A percentile compares a stretch with the other conserved stretches of the same genome.
phyloP scores from a whole-genome alignment of 2,113 vertebrate species.

The Tragelaphus imberbis region DNA sequence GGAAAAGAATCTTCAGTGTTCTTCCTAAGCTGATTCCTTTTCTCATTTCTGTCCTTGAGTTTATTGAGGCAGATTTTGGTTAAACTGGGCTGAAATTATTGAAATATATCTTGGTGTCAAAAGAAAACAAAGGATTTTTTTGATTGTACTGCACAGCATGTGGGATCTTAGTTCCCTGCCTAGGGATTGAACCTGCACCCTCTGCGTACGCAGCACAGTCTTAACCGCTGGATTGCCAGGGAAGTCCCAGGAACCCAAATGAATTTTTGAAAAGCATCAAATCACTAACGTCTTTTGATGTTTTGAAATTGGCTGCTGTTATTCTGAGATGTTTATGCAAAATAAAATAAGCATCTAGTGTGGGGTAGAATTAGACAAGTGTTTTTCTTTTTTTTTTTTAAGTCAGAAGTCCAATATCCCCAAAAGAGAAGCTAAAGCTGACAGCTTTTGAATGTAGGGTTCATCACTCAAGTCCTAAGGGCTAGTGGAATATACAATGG shows the following conservation, averaged over 20 bases:
- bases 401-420: neutral
- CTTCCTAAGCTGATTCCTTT: neutral
- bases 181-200: neutral
- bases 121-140: neutral
- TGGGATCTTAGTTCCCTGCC: neutral
- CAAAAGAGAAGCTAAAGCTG: neutral
- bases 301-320: neutral
- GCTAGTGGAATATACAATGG: neutral
- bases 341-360: neutral
- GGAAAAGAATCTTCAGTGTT: neutral
- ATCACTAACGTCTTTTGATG: neutral
- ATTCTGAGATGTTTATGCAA: neutral
- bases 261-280: neutral
- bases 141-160: neutral
- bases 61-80: neutral
- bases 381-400: neutral
- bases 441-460: neutral
- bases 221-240: neutral
- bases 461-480: neutral
- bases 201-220: neutral
- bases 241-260: neutral
- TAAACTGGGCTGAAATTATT: neutral
- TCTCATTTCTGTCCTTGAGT: neutral
- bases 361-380: neutral
- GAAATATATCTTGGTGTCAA: neutral